A percentile compares a stretch with the other conserved stretches of the same genome.
Conservation (phyloP, 2,888 invertebrate species). For the Nebria salina region DNA sequence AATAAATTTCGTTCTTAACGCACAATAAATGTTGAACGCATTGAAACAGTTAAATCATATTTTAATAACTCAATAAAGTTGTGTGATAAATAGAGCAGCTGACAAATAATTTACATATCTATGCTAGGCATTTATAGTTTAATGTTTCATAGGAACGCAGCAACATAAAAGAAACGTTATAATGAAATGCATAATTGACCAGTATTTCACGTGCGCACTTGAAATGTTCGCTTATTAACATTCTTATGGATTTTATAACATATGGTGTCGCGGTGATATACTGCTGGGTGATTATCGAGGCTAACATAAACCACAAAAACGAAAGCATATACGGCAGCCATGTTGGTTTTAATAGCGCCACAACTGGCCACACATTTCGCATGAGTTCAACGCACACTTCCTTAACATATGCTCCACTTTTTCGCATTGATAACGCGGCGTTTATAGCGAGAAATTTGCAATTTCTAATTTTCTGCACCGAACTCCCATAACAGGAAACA, state of each 20-base stretch:
- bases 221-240: slow-evolving; percentile 11
- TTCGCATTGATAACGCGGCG: neutral
- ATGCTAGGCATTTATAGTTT: neutral
- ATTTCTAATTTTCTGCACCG: neutral
- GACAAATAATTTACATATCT: slow-evolving; percentile 1
- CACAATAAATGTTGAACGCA: neutral
- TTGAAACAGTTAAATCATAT: neutral
- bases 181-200: neutral
- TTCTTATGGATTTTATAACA: slow-evolving; percentile 3
- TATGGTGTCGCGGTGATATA: neutral
- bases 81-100: neutral
- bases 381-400: neutral
- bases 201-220: slow-evolving; percentile 19
- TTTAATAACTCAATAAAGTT: neutral
- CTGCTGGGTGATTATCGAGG: neutral
- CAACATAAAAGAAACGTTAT: neutral
- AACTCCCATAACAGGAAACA: neutral
- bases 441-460: neutral
- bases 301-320: neutral
- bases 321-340: neutral
- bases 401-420: neutral
- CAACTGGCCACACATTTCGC: neutral
- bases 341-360: neutral
- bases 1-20: neutral
- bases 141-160: neutral